phyloP scores from a whole-genome alignment of 2,888 invertebrate species.

The Linhomoeus sp. region DNA sequence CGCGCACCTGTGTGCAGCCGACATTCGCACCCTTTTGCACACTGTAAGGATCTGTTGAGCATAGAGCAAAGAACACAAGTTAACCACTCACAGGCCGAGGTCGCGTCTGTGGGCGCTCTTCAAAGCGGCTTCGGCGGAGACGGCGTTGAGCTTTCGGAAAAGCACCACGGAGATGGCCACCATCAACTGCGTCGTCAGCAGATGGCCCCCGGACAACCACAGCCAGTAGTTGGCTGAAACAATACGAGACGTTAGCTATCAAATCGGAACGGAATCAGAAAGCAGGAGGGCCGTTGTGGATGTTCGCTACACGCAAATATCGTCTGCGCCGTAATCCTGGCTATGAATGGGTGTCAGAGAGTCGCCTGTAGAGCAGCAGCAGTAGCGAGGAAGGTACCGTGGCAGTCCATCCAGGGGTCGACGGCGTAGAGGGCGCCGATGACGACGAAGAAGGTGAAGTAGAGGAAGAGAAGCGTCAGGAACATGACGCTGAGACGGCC shows the following conservation, averaged over 20 bases:
- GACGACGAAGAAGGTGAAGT: conserved; percentile 4
- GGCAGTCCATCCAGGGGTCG: conserved; percentile 4
- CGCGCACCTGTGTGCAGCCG: too few relatives aligned
- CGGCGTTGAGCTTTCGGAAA: not conserved
- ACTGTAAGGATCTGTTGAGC: too few relatives aligned
- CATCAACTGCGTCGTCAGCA: conserved; percentile 1
- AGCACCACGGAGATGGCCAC: not conserved
- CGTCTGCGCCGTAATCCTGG: too few relatives aligned
- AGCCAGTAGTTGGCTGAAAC: conserved; percentile 4
- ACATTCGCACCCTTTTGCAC: too few relatives aligned
- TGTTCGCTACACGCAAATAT: too few relatives aligned
- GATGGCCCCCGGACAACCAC: conserved; percentile 2
- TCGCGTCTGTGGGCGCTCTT: conserved; percentile 1
- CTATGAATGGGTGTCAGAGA: too few relatives aligned
- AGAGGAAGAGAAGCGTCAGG: not conserved
- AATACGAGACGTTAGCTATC: not conserved
- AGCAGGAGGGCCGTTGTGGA: too few relatives aligned
- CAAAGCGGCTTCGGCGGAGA: not conserved
- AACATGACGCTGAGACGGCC: not conserved
- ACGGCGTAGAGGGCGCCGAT: not conserved
- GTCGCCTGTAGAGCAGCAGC: too few relatives aligned
- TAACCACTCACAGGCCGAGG: not conserved
- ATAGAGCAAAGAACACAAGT: not conserved
- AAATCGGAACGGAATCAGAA: too few relatives aligned
- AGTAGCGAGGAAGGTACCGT: conserved; percentile 2